A percentile compares a stretch with the other conserved stretches of the same genome.
phyloP scores from a whole-genome alignment of 2,888 invertebrate species.

The Bimastos eiseni region DNA sequence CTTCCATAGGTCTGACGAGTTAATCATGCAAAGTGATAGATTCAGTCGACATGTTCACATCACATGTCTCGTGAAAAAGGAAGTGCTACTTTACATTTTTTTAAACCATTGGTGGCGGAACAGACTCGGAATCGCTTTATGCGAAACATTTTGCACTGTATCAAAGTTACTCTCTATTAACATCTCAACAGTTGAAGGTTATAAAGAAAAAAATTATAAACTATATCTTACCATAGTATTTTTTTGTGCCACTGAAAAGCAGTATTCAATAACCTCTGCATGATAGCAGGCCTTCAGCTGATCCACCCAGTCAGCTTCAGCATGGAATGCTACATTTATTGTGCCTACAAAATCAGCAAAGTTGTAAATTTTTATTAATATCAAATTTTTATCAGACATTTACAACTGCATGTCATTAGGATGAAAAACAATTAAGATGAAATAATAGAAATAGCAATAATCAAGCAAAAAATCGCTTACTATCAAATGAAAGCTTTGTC shows the following conservation, averaged over 20 bases:
- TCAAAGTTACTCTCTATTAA: not conserved
- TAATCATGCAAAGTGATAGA: no score
- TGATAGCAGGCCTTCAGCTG: conserved; percentile 74
- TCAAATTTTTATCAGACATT: not conserved
- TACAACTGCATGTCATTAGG: not conserved
- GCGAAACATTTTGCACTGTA: no score
- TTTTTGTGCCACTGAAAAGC: conserved; percentile 43
- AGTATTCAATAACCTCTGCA: conserved; percentile 69
- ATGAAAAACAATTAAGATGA: no score
- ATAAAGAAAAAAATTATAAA: not conserved
- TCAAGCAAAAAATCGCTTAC: no score
- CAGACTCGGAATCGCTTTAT: no score
- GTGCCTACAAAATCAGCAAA: conserved; percentile 44
- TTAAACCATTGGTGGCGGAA: no score
- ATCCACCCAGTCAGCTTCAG: conserved; percentile 66
- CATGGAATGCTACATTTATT: conserved; percentile 69
- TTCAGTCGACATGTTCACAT: no score
- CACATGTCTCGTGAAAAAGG: no score
- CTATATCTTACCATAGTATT: not conserved
- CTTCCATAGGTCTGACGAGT: no score
- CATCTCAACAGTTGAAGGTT: not conserved
- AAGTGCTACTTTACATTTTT: no score
- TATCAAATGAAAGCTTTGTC: no score
- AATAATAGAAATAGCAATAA: no score
- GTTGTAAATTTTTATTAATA: not conserved